These are phyloP conservation scores for Malurus elegans DNA, from an alignment of 2,113 vertebrate genomes.

Conservation along the genomic window DNA sequence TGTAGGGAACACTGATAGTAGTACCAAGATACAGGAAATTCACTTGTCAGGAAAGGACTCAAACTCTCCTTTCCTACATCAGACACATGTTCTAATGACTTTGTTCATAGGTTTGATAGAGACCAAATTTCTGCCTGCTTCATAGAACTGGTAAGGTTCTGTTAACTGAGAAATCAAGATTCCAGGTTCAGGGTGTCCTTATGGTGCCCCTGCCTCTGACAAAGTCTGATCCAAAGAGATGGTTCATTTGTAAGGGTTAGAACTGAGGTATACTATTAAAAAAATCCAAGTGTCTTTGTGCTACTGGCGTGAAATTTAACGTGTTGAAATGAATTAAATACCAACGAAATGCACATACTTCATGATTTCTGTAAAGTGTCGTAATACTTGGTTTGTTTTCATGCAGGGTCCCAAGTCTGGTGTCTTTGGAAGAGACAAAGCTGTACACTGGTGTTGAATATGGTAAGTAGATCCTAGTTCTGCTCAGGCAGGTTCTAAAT, in stretches of 20 bases:
- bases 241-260: background rate
- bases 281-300: background rate
- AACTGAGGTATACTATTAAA: background rate
- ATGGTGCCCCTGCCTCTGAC: background rate
- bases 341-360: background rate
- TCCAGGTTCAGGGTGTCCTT: background rate
- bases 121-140: background rate
- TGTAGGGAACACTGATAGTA: background rate
- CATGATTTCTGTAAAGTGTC: background rate
- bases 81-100: background rate
- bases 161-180: background rate
- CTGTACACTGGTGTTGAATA: conserved; percentile 89
- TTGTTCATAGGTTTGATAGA: background rate
- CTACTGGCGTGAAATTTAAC: background rate
- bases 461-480: conserved; percentile 71
- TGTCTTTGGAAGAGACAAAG: conserved; percentile 89
- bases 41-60: background rate
- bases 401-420: conserved; percentile 89
- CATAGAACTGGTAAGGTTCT: background rate
- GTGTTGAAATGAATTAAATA: background rate
- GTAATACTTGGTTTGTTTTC: conserved; percentile 39
- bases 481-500: background rate
- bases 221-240: background rate
- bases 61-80: background rate
- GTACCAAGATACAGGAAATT: background rate